Percentiles rank a stretch among this genome's conserved stretches.
Evolutionary conservation across 1,140 invertebrate genomes (phyloP).

Genomic region (Pogonomyrmex barbatus): DNA sequence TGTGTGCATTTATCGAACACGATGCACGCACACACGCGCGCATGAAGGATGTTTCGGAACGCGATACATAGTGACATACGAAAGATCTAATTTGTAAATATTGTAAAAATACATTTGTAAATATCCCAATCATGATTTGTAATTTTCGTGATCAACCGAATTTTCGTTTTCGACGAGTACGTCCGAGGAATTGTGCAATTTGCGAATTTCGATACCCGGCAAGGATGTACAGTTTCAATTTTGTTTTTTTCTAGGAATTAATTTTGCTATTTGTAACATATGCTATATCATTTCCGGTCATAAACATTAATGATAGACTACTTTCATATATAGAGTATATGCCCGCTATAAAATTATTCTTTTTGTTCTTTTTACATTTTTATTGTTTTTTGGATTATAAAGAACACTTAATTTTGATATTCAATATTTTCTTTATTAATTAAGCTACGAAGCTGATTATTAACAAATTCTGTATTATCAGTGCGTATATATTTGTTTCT

Average conservation of each 20-base stretch:
- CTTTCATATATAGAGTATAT: background rate
- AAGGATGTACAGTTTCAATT: background rate
- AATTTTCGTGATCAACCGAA: no score
- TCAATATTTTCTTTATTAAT: background rate
- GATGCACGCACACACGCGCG: no score
- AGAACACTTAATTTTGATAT: background rate
- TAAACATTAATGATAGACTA: background rate
- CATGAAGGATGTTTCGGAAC: no score
- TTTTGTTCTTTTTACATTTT: slow-evolving; percentile 4
- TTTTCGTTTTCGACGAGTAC: no score
- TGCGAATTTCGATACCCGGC: no score
- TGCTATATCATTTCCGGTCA: background rate
- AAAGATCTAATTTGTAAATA: background rate
- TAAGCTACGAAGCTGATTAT: background rate
- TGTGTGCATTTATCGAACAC: no score
- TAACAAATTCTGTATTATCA: background rate
- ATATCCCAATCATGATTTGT: no score
- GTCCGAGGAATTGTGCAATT: no score
- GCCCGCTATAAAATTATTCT: background rate
- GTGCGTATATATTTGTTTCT: background rate
- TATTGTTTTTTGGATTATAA: slow-evolving; percentile 1
- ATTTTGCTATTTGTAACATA: background rate
- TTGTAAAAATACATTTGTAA: no score
- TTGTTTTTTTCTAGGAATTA: background rate
- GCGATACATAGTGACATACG: background rate